phyloP scores from a whole-genome alignment of 2,797 vertebrate species.

The Enteromius viviparus region DNA sequence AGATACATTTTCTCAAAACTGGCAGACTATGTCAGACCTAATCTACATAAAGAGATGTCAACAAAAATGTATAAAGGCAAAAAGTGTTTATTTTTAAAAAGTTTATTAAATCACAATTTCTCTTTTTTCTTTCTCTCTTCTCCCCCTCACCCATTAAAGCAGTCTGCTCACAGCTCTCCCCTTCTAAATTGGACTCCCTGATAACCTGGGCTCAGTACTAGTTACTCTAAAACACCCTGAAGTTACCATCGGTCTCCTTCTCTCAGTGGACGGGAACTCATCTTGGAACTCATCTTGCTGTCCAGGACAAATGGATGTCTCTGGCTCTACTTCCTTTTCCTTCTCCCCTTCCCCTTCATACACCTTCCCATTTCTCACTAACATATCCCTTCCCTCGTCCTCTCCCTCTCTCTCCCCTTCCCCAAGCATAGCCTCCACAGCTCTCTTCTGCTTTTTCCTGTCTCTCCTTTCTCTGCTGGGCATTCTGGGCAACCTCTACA shows the following conservation, averaged over 20 bases:
- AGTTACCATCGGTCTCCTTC: not conserved
- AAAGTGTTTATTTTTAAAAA: constrained; percentile 21
- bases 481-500: constrained; percentile 84
- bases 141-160: constrained; percentile 5
- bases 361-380: constrained; percentile 69
- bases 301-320: constrained; percentile 71
- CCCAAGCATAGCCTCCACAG: constrained; percentile 78
- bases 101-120: constrained; percentile 34
- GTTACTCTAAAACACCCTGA: not conserved
- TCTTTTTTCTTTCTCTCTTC: constrained; percentile 2
- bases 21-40: not conserved
- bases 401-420: constrained; percentile 75
- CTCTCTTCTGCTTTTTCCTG: constrained; percentile 79
- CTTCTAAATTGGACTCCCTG: constrained; percentile 24
- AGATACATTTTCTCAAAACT: not conserved
- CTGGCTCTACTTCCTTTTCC: constrained; percentile 63
- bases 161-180: constrained; percentile 13
- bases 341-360: constrained; percentile 67
- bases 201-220: not conserved
- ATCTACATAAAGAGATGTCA: not conserved
- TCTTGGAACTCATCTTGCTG: constrained; percentile 9
- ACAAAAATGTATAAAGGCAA: constrained; percentile 37
- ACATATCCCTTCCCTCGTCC: constrained; percentile 71
- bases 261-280: not conserved
- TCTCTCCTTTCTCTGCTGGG: constrained; percentile 82